Conservation (phyloP, 2,797 vertebrate species). For the Hyperoplus lanceolatus region DNA sequence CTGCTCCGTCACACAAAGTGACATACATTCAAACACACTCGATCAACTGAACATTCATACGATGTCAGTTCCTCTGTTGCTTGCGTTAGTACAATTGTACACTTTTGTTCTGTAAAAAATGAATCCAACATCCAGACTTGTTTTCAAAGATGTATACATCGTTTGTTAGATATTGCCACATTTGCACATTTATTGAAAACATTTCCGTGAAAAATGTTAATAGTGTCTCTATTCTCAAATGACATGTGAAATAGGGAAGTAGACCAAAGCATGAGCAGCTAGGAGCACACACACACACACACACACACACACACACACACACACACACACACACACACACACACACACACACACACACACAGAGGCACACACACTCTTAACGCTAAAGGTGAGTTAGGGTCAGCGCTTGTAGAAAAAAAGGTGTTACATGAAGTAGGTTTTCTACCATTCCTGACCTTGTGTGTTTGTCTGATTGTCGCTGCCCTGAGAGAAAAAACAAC, state of each 20-base stretch:
- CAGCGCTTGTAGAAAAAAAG: slow-evolving; percentile 44
- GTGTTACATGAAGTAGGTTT: slow-evolving; percentile 19
- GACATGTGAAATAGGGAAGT: background rate
- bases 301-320: background rate
- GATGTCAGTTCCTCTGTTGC: too few species aligned
- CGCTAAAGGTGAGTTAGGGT: slow-evolving; percentile 59
- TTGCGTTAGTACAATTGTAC: too few species aligned
- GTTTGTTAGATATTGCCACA: too few species aligned
- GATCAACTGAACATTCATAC: too few species aligned
- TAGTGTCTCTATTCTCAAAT: background rate
- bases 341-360: slow-evolving; percentile 24
- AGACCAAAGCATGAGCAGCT: background rate
- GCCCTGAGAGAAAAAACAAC: slow-evolving; percentile 32
- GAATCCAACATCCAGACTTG: too few species aligned
- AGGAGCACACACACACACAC: background rate
- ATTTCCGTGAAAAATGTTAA: background rate
- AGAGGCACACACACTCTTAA: background rate
- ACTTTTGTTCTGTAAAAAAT: too few species aligned
- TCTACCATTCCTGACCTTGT: slow-evolving; percentile 31
- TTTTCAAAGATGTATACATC: too few species aligned
- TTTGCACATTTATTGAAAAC: background rate
- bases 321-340: slow-evolving; percentile 5
- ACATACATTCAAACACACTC: too few species aligned
- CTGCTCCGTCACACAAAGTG: too few species aligned
- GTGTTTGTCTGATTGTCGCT: slow-evolving; percentile 67